A percentile compares a stretch with the other conserved stretches of the same genome.
Conservation (phyloP, 2,113 vertebrate species). For the Oreochromis aureus region DNA sequence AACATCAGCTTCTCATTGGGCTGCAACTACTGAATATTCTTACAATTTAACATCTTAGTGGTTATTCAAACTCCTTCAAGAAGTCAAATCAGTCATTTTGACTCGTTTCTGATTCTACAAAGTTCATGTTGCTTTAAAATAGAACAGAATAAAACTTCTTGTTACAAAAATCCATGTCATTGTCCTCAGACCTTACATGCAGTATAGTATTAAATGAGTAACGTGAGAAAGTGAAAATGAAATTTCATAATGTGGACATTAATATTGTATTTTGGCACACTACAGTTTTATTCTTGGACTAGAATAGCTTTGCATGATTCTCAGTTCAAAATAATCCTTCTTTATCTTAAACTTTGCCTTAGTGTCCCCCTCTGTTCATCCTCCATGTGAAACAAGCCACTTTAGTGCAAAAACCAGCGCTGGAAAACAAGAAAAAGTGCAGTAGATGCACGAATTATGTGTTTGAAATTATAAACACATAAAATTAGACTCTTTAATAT, state of each 20-base stretch:
- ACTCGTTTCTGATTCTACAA: not conserved
- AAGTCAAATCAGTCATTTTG: fast-evolving
- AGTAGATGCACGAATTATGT: fast-evolving
- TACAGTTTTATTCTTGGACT: not conserved
- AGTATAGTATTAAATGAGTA: fast-evolving
- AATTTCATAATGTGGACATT: not conserved
- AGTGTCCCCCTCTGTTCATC: not conserved
- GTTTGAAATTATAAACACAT: not conserved
- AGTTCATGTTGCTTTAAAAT: too few species aligned
- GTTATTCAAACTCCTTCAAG: not conserved
- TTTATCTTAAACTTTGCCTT: not conserved
- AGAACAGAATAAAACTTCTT: not conserved
- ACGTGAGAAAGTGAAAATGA: fast-evolving
- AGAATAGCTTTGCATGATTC: not conserved
- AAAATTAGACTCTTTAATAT: not conserved
- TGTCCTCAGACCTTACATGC: not conserved
- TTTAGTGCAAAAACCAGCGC: fast-evolving
- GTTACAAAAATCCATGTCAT: not conserved
- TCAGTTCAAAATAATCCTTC: not conserved
- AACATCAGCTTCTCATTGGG: not conserved
- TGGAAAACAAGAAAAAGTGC: fast-evolving
- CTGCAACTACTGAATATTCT: not conserved
- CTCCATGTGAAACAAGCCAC: not conserved
- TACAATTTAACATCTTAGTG: not conserved
- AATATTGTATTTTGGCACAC: not conserved